These are phyloP conservation scores for Alsophila aescularia DNA, from an alignment of 2,888 invertebrate species.

Conservation along the genomic window DNA sequence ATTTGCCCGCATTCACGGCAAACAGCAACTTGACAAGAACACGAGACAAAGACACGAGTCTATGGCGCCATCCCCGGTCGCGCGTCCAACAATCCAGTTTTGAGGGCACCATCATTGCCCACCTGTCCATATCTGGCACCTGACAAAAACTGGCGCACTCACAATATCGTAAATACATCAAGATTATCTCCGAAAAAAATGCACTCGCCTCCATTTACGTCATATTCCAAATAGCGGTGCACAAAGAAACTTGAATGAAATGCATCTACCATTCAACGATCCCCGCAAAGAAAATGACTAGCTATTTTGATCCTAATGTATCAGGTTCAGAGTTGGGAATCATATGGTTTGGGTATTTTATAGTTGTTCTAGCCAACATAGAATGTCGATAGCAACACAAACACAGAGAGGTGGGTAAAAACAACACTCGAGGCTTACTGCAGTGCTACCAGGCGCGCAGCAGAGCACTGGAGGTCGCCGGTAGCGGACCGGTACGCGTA, in stretches of 20 bases:
- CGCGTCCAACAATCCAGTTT: constrained; percentile 9
- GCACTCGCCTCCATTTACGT: constrained; percentile 52
- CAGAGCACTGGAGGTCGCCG: constrained; percentile 59
- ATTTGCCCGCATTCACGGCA: not conserved
- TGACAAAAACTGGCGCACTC: constrained; percentile 26
- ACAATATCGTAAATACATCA: constrained; percentile 41
- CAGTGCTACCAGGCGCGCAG: constrained; percentile 74
- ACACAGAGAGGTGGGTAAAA: constrained; percentile 71
- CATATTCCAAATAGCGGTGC: constrained; percentile 68
- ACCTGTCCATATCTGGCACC: constrained; percentile 23
- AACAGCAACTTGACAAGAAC: constrained; percentile 1
- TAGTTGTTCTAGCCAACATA: constrained; percentile 53
- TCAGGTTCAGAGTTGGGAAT: constrained; percentile 36
- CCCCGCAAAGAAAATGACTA: constrained; percentile 35
- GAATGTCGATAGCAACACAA: constrained; percentile 72
- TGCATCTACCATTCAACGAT: constrained; percentile 63
- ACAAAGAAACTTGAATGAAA: constrained; percentile 75
- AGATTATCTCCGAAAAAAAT: constrained; percentile 40
- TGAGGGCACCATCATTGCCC: constrained; percentile 18
- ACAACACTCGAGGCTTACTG: constrained; percentile 62
- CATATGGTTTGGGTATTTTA: constrained; percentile 31
- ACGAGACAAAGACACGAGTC: constrained; percentile 13
- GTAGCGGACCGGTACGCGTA: constrained; percentile 75
- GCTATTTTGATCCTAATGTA: constrained; percentile 34
- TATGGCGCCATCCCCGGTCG: constrained; percentile 23